These are phyloP conservation scores for Burhinus bistriatus DNA, from an alignment of 2,113 vertebrate species.

Conservation along the genomic window DNA sequence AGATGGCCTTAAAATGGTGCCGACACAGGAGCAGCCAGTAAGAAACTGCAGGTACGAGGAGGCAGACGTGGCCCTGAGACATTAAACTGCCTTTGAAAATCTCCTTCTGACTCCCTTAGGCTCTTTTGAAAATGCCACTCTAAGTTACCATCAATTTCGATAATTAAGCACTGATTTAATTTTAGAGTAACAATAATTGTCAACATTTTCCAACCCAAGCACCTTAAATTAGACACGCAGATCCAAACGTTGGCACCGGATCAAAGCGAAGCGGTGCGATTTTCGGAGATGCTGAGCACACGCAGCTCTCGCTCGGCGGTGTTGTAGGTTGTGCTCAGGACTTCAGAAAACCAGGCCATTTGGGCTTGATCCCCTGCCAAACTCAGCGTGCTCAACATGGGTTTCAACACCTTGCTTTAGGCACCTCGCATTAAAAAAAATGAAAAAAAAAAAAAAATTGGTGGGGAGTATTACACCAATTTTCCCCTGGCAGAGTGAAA, in stretches of 20 bases:
- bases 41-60: background rate
- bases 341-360: background rate
- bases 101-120: slow-evolving; percentile 23
- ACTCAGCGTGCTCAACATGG: background rate
- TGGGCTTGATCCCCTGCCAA: background rate
- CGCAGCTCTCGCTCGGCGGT: background rate
- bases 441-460: background rate
- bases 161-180: slow-evolving; percentile 64
- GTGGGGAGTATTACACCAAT: background rate
- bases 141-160: slow-evolving; percentile 49
- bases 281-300: slow-evolving; percentile 16
- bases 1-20: background rate
- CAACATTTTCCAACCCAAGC: slow-evolving; percentile 55
- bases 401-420: slow-evolving; percentile 47
- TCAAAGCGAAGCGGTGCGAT: background rate
- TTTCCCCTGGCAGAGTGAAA: background rate
- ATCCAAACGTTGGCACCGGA: background rate
- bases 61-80: slow-evolving; percentile 17
- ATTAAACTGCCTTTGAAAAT: slow-evolving; percentile 31
- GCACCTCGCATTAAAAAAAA: background rate
- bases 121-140: slow-evolving; percentile 43
- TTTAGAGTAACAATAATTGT: slow-evolving; percentile 63
- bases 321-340: background rate
- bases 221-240: slow-evolving; percentile 44
- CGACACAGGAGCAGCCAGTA: background rate